Evolutionary conservation across 2,888 invertebrate species (phyloP).

Genomic region (Chymomyza fuscimana): DNA sequence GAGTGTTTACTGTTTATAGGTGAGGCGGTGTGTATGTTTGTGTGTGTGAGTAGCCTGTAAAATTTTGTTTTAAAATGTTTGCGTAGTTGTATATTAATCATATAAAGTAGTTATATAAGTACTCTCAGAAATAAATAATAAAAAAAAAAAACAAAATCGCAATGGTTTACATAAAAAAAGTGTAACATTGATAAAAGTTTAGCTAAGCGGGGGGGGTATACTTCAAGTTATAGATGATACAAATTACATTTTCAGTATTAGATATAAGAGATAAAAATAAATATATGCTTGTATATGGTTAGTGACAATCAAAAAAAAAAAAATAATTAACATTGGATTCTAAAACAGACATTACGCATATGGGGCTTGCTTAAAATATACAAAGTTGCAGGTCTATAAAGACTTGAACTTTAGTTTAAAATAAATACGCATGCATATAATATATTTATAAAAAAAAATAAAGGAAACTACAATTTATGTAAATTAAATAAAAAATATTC

Average conservation of each 20-base stretch:
- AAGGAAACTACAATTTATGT: conserved; percentile 42
- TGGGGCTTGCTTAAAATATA: neutral
- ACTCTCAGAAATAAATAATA: neutral
- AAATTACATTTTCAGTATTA: neutral
- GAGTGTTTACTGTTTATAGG: conserved; percentile 23
- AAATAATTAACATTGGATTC: neutral
- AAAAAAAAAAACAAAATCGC: neutral
- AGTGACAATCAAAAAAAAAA: conserved; percentile 8
- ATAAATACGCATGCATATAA: conserved; percentile 61
- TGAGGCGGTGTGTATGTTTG: conserved; percentile 23
- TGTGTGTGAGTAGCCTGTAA: conserved; percentile 49
- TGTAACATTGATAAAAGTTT: conserved; percentile 16
- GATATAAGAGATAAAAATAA: neutral
- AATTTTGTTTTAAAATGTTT: too few relatives aligned
- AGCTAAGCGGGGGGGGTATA: neutral
- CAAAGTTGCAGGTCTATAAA: neutral
- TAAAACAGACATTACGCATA: conserved; percentile 4
- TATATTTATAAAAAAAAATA: conserved; percentile 16
- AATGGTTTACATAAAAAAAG: conserved; percentile 11
- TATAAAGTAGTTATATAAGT: conserved; percentile 25
- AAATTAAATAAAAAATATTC: conserved; percentile 27
- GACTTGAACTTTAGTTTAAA: neutral
- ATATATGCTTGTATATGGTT: neutral
- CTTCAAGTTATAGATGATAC: neutral
- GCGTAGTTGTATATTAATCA: conserved; percentile 49